phyloP scores from a whole-genome alignment of 2,113 vertebrate species.

The Tachuris rubrigastra region DNA sequence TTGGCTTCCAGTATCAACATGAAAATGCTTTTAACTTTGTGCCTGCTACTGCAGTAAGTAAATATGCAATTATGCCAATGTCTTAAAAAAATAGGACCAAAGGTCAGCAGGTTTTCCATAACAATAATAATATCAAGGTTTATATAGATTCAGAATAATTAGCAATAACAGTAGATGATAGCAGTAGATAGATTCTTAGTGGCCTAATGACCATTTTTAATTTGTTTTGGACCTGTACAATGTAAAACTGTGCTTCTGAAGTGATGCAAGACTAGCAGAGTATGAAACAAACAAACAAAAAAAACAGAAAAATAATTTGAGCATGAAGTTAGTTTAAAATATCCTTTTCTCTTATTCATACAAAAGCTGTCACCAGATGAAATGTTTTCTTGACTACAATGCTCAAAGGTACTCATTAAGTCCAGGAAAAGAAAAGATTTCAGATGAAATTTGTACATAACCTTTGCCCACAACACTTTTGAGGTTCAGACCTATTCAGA shows the following conservation, averaged over 20 bases:
- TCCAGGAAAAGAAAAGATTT: neutral
- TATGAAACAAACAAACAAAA: neutral
- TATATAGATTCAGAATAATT: neutral
- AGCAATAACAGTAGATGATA: slow-evolving; percentile 39
- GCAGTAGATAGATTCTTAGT: neutral
- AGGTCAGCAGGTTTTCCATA: neutral
- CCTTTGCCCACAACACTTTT: slow-evolving; percentile 15
- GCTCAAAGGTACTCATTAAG: slow-evolving; percentile 64
- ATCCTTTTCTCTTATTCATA: slow-evolving; percentile 58
- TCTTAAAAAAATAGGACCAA: neutral
- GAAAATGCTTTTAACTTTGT: neutral
- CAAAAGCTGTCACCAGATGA: slow-evolving; percentile 18
- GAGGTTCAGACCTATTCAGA: neutral
- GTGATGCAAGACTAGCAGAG: neutral
- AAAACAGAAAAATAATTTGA: neutral
- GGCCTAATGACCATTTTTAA: slow-evolving; percentile 27
- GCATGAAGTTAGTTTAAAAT: slow-evolving; percentile 49
- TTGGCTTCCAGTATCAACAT: neutral
- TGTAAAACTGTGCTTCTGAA: slow-evolving; percentile 2
- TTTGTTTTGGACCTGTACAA: neutral
- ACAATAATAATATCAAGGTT: neutral
- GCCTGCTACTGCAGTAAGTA: neutral
- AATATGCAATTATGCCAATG: neutral
- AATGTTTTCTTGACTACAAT: slow-evolving; percentile 51
- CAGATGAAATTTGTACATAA: neutral